Percentiles rank a stretch among this genome's conserved stretches.
phyloP scores from a whole-genome alignment of 2,113 vertebrate genomes.

The Menidia beryllina region DNA sequence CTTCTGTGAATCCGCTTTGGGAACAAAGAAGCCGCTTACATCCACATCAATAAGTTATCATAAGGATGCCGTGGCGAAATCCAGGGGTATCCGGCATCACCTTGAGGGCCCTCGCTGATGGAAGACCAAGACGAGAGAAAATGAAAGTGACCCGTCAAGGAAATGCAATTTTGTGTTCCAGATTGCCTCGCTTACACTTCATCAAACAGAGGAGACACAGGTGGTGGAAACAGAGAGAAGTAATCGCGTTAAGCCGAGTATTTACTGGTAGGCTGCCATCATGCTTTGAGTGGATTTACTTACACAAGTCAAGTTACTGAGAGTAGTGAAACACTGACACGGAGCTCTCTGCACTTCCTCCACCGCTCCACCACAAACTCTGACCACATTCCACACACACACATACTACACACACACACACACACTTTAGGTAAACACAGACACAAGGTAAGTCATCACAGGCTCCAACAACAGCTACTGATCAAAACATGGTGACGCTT shows the following conservation, averaged over 20 bases:
- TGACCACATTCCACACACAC: constrained; percentile 9
- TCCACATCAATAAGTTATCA: constrained; percentile 63
- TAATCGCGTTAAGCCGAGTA: too few species aligned
- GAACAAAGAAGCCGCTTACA: constrained; percentile 15
- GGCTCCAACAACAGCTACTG: not conserved
- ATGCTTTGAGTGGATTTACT: not conserved
- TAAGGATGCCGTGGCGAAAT: constrained; percentile 7
- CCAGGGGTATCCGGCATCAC: constrained; percentile 29
- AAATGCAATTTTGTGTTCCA: not conserved
- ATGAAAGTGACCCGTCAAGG: not conserved
- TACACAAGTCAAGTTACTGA: not conserved
- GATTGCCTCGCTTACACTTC: not conserved
- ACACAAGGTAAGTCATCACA: not conserved
- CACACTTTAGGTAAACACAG: constrained; percentile 3
- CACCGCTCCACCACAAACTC: constrained; percentile 30
- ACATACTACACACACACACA: not conserved
- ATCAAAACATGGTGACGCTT: constrained; percentile 23
- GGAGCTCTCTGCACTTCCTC: constrained; percentile 32
- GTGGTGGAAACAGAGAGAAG: not conserved
- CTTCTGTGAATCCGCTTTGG: constrained; percentile 14
- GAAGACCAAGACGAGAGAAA: not conserved
- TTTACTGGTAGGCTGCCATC: not conserved
- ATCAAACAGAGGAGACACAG: too few species aligned
- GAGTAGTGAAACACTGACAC: not conserved
- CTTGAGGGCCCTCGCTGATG: not conserved